Percentiles rank a stretch among this genome's conserved stretches.
These are phyloP conservation scores for Elysia chlorotica DNA, from an alignment of 1,140 invertebrate species.

Conservation along the genomic window DNA sequence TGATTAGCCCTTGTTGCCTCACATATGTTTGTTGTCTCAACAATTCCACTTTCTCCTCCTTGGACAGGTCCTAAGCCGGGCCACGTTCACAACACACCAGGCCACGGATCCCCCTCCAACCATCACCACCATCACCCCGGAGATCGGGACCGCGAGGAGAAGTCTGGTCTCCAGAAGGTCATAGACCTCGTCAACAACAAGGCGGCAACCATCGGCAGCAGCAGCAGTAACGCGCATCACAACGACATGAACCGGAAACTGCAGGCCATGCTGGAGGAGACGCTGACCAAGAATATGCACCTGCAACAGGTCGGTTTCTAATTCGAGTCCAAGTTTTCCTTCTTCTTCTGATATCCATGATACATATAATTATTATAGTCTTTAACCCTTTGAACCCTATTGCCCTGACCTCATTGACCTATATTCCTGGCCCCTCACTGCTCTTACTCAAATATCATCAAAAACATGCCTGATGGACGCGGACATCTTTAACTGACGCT, in stretches of 20 bases:
- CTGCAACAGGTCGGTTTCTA: conserved; percentile 62
- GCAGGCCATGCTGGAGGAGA: conserved; percentile 67
- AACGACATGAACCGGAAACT: conserved; percentile 63
- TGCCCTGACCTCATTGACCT: not conserved
- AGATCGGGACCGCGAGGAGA: too few species aligned
- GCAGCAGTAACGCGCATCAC: conserved; percentile 57
- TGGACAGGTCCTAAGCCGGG: too few species aligned
- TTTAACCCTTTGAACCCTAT: not conserved
- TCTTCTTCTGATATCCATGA: not conserved
- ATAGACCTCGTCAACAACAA: conserved; percentile 63
- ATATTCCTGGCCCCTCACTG: not conserved
- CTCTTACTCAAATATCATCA: too few species aligned
- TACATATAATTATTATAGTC: not conserved
- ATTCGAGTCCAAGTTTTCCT: not conserved
- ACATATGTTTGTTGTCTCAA: too few species aligned
- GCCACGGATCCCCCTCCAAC: too few species aligned
- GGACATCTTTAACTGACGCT: too few species aligned
- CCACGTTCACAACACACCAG: too few species aligned
- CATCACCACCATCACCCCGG: too few species aligned
- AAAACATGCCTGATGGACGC: too few species aligned
- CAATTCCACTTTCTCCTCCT: too few species aligned
- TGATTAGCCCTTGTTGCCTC: too few species aligned
- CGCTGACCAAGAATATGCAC: conserved; percentile 69
- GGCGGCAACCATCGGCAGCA: too few species aligned
- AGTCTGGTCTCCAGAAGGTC: conserved; percentile 62